These are phyloP conservation scores for Mechanitis mazaeus DNA, from an alignment of 2,888 invertebrate species.

Conservation along the genomic window DNA sequence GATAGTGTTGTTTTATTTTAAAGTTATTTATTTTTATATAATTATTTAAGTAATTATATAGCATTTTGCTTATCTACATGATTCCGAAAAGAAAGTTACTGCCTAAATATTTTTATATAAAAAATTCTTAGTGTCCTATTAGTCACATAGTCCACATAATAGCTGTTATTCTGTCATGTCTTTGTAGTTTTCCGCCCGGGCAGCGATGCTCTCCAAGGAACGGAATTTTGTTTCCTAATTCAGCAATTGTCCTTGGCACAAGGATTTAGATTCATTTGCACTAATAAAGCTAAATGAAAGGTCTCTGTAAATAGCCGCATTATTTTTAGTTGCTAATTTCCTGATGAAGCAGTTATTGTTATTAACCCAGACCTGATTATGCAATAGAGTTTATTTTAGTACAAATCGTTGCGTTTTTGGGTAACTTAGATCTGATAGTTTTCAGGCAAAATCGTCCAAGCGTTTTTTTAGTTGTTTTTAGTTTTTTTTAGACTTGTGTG, in stretches of 20 bases:
- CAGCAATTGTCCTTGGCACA: slow-evolving; percentile 40
- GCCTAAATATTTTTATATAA: not conserved
- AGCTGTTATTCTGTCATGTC: slow-evolving; percentile 16
- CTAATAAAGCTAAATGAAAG: not conserved
- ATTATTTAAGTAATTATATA: no score
- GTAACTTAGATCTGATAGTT: no score
- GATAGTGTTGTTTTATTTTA: no score
- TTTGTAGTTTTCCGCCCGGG: slow-evolving; percentile 46
- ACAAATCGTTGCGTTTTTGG: no score
- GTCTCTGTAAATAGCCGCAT: not conserved
- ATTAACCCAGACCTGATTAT: no score
- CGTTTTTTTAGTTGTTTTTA: no score
- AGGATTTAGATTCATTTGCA: slow-evolving; percentile 11
- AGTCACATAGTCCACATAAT: not conserved
- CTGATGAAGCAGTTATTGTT: no score
- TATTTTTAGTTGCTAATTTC: not conserved
- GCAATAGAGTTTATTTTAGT: no score
- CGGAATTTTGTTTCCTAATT: slow-evolving; percentile 57
- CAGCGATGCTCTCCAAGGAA: slow-evolving; percentile 54
- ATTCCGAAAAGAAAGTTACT: not conserved
- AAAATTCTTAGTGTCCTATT: slow-evolving; percentile 1
- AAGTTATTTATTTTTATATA: no score
- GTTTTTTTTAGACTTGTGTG: no score
- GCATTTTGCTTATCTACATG: not conserved
- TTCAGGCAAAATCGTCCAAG: no score